Evolutionary conservation across 2,888 invertebrate species (phyloP).

Genomic region (Anagyrus pseudococci): DNA sequence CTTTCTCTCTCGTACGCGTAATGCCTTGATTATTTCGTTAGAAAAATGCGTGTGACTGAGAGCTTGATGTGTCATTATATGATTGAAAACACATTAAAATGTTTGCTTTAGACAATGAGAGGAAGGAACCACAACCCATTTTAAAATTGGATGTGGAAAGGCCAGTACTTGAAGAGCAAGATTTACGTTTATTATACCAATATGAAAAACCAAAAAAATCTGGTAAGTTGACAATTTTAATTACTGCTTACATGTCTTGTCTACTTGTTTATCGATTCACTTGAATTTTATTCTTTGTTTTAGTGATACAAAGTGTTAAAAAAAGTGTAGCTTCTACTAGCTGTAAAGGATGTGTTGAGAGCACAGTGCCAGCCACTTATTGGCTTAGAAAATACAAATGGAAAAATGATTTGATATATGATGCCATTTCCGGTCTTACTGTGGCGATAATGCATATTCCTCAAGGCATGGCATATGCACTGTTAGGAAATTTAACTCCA

Average conservation of each 20-base stretch:
- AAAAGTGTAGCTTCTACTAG: constrained; percentile 41
- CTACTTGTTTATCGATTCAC: constrained; percentile 2
- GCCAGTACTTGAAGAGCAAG: constrained; percentile 64
- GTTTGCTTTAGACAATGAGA: constrained; percentile 15
- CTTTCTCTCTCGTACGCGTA: constrained; percentile 27
- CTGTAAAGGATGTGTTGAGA: constrained; percentile 47
- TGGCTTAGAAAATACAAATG: constrained; percentile 72
- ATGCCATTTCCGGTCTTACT: constrained; percentile 82
- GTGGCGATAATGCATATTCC: constrained; percentile 87
- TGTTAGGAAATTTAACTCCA: constrained; percentile 65
- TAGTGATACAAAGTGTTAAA: constrained; percentile 36
- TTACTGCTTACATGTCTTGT: background rate
- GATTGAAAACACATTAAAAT: no score
- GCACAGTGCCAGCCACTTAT: constrained; percentile 66
- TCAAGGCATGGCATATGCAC: constrained; percentile 72
- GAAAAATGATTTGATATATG: constrained; percentile 69
- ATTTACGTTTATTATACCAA: constrained; percentile 61
- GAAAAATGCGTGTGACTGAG: background rate
- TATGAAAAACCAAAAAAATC: constrained; percentile 62
- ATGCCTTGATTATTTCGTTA: background rate
- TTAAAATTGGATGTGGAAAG: constrained; percentile 58
- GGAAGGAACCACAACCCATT: constrained; percentile 27
- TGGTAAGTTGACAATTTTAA: constrained; percentile 55
- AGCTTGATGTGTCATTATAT: background rate
- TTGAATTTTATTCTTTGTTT: constrained; percentile 4